Base-by-base conservation (phyloP, 2,797 vertebrate genomes). In the Epinephelus coioides region DNA sequence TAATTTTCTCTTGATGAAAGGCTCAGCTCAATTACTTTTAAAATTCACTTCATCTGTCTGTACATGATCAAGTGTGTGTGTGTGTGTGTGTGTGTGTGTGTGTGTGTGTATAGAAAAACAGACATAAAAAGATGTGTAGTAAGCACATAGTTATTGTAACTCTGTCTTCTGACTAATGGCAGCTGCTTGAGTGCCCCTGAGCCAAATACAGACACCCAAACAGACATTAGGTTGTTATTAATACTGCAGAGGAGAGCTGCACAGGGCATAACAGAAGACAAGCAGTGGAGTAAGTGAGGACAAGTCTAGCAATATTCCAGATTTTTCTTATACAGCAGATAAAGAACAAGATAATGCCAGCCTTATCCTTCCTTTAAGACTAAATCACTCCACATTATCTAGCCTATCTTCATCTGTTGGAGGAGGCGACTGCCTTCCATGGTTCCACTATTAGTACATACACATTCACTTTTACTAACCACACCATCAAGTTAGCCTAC, bases 1-100 rank as follows among this genome's bases (percentile, higher is more conserved):
- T 71, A 43, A 71, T 72, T 72, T 67, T 21, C 30, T 76, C 47
- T 21, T 34, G 68, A 76, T 81, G 63, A 82, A 77, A 77, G 73
- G 34, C 57, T 50, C n/a, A 30, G 63, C 46, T 79, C 43, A 73
- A 68, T 68, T 68, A 56, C 64, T 54, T 43, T 63, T 3, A 56
- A 67, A 79, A 68, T 43, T 54, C 47, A 49, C 40, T 55, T 67
- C 30, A 68, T 73, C 63, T 73, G 79, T 51, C 51, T 72, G 63
- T 25, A 68, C 69, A 82, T 6, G 34, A 72, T 19, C 19, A 34
- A 1, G 30, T 21, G 47, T 21, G 19, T 44, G 43, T 56, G n/a
- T 50, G 30, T 40, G 21, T 64, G 7, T 27, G 17, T 38, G 17
- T 38, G 54, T 23, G 55, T 30, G 18, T 50, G 46, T 49, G 18